These are phyloP conservation scores for Brachionus paranguensis DNA, from an alignment of 1,140 invertebrate genomes.

Conservation along the genomic window DNA sequence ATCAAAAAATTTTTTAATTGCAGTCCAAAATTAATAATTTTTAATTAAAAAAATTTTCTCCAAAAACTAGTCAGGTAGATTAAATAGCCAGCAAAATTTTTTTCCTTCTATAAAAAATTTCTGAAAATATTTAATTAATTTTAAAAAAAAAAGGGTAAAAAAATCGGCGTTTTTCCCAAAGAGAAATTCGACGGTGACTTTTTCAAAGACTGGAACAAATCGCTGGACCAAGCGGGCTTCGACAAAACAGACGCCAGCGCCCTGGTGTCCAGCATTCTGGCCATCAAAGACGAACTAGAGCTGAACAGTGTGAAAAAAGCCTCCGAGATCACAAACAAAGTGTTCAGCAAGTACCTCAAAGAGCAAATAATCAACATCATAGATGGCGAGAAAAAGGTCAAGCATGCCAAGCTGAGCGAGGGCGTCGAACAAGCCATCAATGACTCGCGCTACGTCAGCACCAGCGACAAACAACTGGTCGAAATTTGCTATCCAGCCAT, in stretches of 20 bases:
- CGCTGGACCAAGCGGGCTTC: background rate
- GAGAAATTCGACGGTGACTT: slow-evolving; percentile 36
- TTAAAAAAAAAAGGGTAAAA: slow-evolving; percentile 11
- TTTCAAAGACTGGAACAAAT: slow-evolving; percentile 38
- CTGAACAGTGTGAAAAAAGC: slow-evolving; percentile 88
- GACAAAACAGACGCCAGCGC: slow-evolving; percentile 68
- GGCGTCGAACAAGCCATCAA: slow-evolving; percentile 77
- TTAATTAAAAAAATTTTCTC: too few relatives aligned
- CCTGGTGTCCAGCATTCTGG: slow-evolving; percentile 76
- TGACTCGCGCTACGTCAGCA: slow-evolving; percentile 79
- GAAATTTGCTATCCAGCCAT: slow-evolving; percentile 98
- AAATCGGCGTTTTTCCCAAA: slow-evolving; percentile 33
- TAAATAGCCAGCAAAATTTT: too few relatives aligned
- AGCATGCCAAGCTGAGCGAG: slow-evolving; percentile 85
- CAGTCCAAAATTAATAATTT: too few relatives aligned
- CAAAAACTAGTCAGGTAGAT: too few relatives aligned
- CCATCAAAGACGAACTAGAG: slow-evolving; percentile 89
- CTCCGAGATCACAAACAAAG: slow-evolving; percentile 80
- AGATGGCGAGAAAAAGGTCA: slow-evolving; percentile 82
- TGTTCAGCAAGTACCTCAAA: slow-evolving; percentile 91
- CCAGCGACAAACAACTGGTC: slow-evolving; percentile 75
- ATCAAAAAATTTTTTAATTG: too few relatives aligned
- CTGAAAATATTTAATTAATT: too few relatives aligned
- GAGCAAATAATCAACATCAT: slow-evolving; percentile 98
- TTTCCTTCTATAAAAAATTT: too few relatives aligned